Base-by-base conservation (phyloP, 2,888 invertebrate genomes). In the Phrixothrix hirtus region DNA sequence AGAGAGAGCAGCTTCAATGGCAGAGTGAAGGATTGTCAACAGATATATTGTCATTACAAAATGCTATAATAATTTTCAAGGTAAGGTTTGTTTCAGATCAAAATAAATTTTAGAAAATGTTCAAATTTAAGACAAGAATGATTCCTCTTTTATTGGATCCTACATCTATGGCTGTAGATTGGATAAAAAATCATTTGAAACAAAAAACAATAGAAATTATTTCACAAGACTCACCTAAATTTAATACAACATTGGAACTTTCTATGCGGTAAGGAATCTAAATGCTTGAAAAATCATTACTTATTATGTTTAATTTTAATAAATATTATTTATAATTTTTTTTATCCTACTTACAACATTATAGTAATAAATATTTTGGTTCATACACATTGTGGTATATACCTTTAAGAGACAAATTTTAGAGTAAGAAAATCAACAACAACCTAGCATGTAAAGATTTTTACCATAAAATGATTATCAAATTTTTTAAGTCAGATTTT, bases 101-200 rank as follows among this genome's bases (percentile, higher is more conserved):
- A 7, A 44, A 16, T 21, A 9, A 41, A n/a, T 17, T 51, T 37
- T 11, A n/a, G n/a, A n/a, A n/a, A n/a, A n/a, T n/a, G n/a, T n/a
- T n/a, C 38, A 43, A 6, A 50, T 69, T 67, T 25, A 52, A 74
- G 73, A 61, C 65, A 5, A 81, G 82, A 16, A 80, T 85, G 61
- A 82, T 86, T 1, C 91, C 95, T 0, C 79, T 95, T 43, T 78
- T 98, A 30, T 80, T 98, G 32, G 98, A 99, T 76, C 94, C 98
- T 0, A 90, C 93, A 0, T 88, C 88, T 1, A 83, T 87, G 5
- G 92, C 94, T 0, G 81, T 87, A 0, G 79, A 83, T 25, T 96
- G 96, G 96, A 76, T 96, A 0, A 84, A 83, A 63, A 81, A 81
- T 31, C 86, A 89, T 66, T 75, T 91, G 1, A 83, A 82, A 48